Base-by-base conservation (phyloP, 2,888 invertebrate species). In the Mechanitis messenoides region DNA sequence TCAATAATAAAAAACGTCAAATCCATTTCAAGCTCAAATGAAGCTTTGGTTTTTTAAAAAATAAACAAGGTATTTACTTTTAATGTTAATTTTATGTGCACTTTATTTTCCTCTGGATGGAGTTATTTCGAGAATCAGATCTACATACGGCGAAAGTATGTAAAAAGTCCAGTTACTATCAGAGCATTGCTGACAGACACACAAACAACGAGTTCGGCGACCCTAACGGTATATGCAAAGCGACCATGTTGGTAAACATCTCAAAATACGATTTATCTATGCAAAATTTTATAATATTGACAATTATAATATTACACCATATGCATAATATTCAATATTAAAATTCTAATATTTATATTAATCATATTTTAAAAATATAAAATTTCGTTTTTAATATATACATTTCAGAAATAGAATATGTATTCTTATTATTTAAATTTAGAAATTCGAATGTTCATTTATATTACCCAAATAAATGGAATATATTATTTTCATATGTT, bases 171-270 rank as follows among this genome's bases (percentile, higher is more conserved):
- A n/a, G 50, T 50, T 31, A 50, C 50, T 50, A 50, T 50, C 50
- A 50, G 50, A 50, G 4, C 2, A 31, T 31, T 50, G 31, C 50
- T 50, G 31, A 50, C 47, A 50, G 42, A 42, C 9, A 42, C 42
- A 42, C 42, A 50, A 50, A 50, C 20, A 20, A 20, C 50, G 50
- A 50, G 50, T 12, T 50, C 50, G 31, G 2, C 31, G 50, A 50
- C 66, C 63, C 61, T 69, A 69, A 68, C 69, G 69, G 69, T 66
- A 66, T 47, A 59, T 38, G 50, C 59, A 58, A 38, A 58, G 53
- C 55, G 42, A 33, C 50, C 58, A 46, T 69, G 68, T 69, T 69
- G 55, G 68, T 69, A 69, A 69, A 69, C 66, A 69, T 31, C 28
- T 42, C 50, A 50, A 50, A 28, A 50, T n/a, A 6, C 20, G 20